Base-by-base conservation (phyloP, 2,797 vertebrate genomes). In the Oreonectes daqikongensis region DNA sequence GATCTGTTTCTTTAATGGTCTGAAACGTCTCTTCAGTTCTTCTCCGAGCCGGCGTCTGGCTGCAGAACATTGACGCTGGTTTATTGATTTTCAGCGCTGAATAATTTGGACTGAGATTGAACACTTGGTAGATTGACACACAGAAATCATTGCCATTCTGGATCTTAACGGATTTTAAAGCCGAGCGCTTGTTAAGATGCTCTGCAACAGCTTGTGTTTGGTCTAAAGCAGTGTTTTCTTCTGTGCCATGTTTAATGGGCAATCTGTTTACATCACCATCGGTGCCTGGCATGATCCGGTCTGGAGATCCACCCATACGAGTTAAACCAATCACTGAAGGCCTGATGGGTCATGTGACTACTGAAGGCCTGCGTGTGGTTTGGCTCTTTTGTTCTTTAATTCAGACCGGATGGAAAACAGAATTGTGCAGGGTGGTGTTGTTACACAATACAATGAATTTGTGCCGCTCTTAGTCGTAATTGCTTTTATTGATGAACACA, bases 391-490 rank as follows among this genome's bases (percentile, higher is more conserved):
- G 46, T 64, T 64, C 38, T 64, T 35, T 50, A 57, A 55, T 66
- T 48, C 61, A 57, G 50, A 66, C 2, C 61, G 53, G 61, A 66
- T 66, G 72, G 50, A 44, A 55, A 75, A 66, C 72, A 66, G 35
- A 53, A 65, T 32, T 24, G 17, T 28, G 20, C 46, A 73, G 44
- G 71, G 59, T 38, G 71, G 57, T 22, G 38, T 53, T 42, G 30
- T n/a, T n/a, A n/a, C n/a, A n/a, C n/a, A n/a, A n/a, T n/a, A n/a
- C n/a, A 53, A 74, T 53, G 61, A 53, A 38, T 55, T 26, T 66
- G 53, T 11, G 7, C 50, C 8, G 14, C 32, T 44, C 24, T 75
- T 66, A 24, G 22, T 44, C n/a, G 15, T 53, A 20, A 53, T 64
- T 40, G 22, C 15, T 18, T 73, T 28, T 73, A 73, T 73, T 52